Percentiles rank a stretch among this genome's conserved stretches.
These are phyloP conservation scores for Acanthochromis polyacanthus DNA, from an alignment of 2,113 vertebrate genomes.

Conservation along the genomic window DNA sequence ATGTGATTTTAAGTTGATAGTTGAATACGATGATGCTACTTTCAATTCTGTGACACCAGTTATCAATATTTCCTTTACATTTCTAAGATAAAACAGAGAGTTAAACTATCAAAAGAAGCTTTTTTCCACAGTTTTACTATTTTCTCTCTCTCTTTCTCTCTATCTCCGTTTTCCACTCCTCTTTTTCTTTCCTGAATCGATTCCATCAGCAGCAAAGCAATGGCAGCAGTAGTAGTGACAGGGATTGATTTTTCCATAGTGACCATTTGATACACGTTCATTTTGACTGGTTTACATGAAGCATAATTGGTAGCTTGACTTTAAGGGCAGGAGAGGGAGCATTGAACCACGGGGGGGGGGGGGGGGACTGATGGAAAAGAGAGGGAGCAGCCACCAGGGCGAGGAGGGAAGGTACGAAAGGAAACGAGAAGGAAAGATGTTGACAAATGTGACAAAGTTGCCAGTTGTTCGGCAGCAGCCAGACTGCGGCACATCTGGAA, in stretches of 20 bases:
- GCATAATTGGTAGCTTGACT: constrained; percentile 62
- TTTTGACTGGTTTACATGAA: constrained; percentile 70
- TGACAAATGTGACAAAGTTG: constrained; percentile 74
- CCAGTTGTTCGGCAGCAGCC: constrained; percentile 72
- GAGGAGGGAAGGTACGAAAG: constrained; percentile 33
- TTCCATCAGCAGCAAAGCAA: constrained; percentile 51
- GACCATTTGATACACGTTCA: constrained; percentile 50
- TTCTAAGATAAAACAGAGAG: no score
- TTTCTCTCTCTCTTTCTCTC: not conserved
- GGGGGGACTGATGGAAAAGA: constrained; percentile 58
- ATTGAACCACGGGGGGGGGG: constrained; percentile 33
- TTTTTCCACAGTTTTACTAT: constrained; percentile 24
- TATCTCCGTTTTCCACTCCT: constrained; percentile 12
- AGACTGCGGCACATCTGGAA: constrained; percentile 78
- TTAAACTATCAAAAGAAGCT: not conserved
- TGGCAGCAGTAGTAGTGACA: constrained; percentile 24
- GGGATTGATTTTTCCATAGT: constrained; percentile 74
- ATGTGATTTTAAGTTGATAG: no score
- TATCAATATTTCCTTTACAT: no score
- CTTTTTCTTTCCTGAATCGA: constrained; percentile 57
- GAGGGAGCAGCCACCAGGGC: constrained; percentile 35
- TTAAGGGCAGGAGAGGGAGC: constrained; percentile 37
- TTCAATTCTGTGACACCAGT: no score
- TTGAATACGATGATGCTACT: no score
- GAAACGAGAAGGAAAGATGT: constrained; percentile 36